A percentile compares a stretch with the other conserved stretches of the same genome.
phyloP scores from a whole-genome alignment of 2,888 invertebrate species.

The Aquatica leii region DNA sequence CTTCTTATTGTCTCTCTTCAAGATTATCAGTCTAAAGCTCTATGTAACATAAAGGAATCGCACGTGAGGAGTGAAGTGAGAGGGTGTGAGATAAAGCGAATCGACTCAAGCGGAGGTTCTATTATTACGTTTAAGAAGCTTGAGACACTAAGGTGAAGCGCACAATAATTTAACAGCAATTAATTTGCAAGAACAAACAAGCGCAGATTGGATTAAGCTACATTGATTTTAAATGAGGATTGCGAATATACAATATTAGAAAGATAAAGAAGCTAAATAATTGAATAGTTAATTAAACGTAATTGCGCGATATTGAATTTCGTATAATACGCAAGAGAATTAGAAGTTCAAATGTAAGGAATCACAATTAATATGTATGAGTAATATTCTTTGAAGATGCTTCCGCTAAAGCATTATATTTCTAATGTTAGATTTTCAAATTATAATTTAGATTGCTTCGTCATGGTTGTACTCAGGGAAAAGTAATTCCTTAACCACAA shows the following conservation, averaged over 20 bases:
- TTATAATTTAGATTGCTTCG: conserved; percentile 41
- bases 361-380: conserved; percentile 26
- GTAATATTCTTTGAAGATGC: conserved; percentile 25
- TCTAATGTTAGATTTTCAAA: conserved; percentile 28
- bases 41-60: too few relatives aligned
- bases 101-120: conserved; percentile 12
- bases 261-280: conserved; percentile 33
- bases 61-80: neutral
- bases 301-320: conserved; percentile 33
- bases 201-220: conserved; percentile 39
- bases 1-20: too few relatives aligned
- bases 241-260: conserved; percentile 32
- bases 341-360: conserved; percentile 23
- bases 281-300: conserved; percentile 40
- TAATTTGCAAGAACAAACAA: conserved; percentile 40
- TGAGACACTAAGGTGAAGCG: conserved; percentile 25
- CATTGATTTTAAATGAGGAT: conserved; percentile 36
- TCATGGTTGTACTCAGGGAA: conserved; percentile 35
- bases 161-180: conserved; percentile 39
- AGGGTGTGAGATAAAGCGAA: neutral
- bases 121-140: conserved; percentile 30
- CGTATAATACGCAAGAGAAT: conserved; percentile 20
- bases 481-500: conserved; percentile 39
- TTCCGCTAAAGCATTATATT: conserved; percentile 23
- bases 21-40: too few relatives aligned